Evolutionary conservation across 1,140 invertebrate genomes (phyloP).

Genomic region (Lycorma delicatula): DNA sequence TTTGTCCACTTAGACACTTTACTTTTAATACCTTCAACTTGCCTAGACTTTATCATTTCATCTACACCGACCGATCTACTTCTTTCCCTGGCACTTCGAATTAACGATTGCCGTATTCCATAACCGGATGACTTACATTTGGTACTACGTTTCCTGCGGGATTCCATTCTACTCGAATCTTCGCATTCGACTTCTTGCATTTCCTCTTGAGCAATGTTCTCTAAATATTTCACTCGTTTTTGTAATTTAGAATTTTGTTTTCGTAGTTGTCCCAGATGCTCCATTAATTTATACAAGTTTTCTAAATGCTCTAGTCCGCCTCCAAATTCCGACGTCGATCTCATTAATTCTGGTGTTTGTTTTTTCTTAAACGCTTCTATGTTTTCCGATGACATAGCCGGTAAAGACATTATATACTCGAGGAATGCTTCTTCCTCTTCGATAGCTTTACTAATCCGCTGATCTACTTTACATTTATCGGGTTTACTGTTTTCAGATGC

Average conservation of each 20-base stretch:
- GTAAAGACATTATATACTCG: constrained; percentile 34
- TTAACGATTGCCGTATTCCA: constrained; percentile 25
- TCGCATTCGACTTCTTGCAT: neutral
- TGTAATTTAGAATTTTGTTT: constrained; percentile 60
- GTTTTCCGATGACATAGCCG: constrained; percentile 16
- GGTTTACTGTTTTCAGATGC: too few relatives aligned
- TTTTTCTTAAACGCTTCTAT: constrained; percentile 11
- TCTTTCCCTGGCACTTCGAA: constrained; percentile 36
- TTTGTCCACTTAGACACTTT: constrained; percentile 73
- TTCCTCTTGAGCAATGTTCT: constrained; percentile 51
- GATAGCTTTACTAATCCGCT: constrained; percentile 15
- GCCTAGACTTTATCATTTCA: constrained; percentile 15
- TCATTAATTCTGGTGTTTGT: neutral
- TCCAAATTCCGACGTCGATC: constrained; percentile 3
- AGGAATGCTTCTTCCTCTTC: constrained; percentile 31
- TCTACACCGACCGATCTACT: constrained; percentile 43
- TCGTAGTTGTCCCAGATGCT: constrained; percentile 60
- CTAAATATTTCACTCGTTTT: constrained; percentile 54
- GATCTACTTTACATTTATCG: neutral
- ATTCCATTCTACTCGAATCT: constrained; percentile 21
- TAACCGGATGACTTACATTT: constrained; percentile 14
- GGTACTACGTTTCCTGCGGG: constrained; percentile 4
- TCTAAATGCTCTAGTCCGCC: constrained; percentile 61
- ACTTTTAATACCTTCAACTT: constrained; percentile 34
- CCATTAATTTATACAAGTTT: constrained; percentile 61